Conservation (phyloP, 2,888 invertebrate species). For the Megalurothrips usitatus region DNA sequence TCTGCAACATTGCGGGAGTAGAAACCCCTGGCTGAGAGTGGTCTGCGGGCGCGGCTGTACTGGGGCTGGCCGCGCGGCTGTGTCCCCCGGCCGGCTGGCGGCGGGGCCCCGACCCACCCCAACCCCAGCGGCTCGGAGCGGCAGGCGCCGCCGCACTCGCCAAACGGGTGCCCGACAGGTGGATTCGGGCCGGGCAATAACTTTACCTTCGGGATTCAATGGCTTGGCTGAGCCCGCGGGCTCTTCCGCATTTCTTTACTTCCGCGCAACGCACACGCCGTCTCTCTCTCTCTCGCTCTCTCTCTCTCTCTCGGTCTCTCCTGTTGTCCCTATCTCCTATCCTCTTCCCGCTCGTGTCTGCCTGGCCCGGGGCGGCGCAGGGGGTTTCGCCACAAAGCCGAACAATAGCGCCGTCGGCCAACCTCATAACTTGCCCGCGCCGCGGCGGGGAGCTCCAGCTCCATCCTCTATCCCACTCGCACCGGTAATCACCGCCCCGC, state of each 20-base stretch:
- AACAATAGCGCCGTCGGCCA: constrained; percentile 11
- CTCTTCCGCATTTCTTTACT: not conserved
- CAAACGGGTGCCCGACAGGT: not conserved
- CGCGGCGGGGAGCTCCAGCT: not conserved
- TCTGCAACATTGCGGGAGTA: no score
- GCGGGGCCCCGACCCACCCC: no score
- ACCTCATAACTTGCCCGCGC: not conserved
- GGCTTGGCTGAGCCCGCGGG: not conserved
- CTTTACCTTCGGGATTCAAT: constrained; percentile 12
- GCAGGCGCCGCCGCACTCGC: no score
- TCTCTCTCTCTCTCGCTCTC: not conserved
- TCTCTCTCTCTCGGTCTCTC: not conserved
- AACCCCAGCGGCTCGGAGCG: no score
- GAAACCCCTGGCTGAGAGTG: no score
- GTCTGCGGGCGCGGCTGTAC: no score
- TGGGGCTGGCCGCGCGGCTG: no score
- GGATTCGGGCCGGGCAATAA: not conserved
- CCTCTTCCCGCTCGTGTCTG: not conserved
- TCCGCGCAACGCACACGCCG: not conserved
- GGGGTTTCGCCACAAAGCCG: not conserved
- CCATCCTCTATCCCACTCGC: not conserved
- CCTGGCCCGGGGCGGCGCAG: not conserved
- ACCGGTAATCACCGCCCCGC: not conserved
- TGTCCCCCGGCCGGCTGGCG: no score
- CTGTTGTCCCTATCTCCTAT: not conserved